Conservation (phyloP, 2,888 invertebrate genomes). For the Eupithecia centaureata region DNA sequence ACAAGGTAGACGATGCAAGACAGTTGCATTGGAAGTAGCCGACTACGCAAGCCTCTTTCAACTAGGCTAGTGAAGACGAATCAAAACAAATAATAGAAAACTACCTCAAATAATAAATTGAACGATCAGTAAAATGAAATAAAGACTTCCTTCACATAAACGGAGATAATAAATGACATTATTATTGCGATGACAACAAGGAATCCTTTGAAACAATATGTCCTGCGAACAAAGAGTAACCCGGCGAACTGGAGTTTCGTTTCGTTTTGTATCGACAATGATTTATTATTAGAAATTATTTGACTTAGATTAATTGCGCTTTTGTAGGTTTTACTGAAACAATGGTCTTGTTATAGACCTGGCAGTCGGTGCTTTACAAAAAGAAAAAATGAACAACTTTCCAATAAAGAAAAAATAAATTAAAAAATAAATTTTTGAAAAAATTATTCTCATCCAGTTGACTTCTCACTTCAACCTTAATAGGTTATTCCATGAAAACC, state of each 20-base stretch:
- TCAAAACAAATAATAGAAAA: not conserved
- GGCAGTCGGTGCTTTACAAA: constrained; percentile 18
- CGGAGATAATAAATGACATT: constrained; percentile 3
- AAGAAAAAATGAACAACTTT: not conserved
- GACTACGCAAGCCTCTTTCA: not conserved
- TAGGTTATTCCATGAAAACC: too few species aligned
- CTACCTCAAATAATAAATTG: too few species aligned
- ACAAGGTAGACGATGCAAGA: too few species aligned
- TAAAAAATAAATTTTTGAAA: too few species aligned
- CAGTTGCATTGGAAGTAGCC: too few species aligned
- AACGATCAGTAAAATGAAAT: too few species aligned
- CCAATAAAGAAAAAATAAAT: too few species aligned
- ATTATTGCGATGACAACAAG: not conserved
- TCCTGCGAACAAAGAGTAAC: constrained; percentile 22
- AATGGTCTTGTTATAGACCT: constrained; percentile 10
- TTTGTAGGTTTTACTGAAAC: constrained; percentile 27
- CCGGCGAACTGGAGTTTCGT: constrained; percentile 40
- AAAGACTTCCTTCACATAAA: not conserved
- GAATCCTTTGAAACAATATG: constrained; percentile 12
- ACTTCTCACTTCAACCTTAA: too few species aligned
- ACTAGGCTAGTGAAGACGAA: not conserved
- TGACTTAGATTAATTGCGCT: constrained; percentile 66
- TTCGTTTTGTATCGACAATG: constrained; percentile 39
- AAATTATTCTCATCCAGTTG: too few species aligned
- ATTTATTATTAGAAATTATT: constrained; percentile 70